These are phyloP conservation scores for Hydraecia micacea DNA, from an alignment of 2,888 invertebrate species.

Conservation along the genomic window DNA sequence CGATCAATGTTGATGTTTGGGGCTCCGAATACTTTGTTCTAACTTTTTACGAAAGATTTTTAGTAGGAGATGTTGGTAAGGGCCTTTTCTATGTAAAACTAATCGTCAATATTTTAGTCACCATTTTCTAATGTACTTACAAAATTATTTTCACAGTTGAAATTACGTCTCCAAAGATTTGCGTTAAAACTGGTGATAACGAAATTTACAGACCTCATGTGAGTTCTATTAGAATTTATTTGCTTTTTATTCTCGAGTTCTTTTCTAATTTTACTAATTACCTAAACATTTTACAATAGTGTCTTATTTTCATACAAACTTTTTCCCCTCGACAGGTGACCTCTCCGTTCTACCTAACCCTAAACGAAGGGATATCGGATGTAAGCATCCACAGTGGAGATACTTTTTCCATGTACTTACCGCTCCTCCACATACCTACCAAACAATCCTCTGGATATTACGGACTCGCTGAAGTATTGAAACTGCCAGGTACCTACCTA, in stretches of 20 bases:
- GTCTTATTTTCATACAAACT: not conserved
- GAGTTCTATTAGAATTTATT: conserved; percentile 13
- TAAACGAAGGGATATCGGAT: conserved; percentile 92
- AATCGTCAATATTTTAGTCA: not conserved
- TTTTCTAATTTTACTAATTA: not conserved
- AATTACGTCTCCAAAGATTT: conserved; percentile 92
- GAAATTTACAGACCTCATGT: conserved; percentile 92
- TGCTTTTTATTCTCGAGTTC: not conserved
- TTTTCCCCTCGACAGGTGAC: conserved; percentile 83
- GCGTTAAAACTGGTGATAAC: conserved; percentile 88
- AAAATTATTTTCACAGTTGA: conserved; percentile 89
- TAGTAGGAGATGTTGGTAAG: conserved; percentile 93
- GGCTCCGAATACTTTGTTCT: conserved; percentile 91
- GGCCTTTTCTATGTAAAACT: not conserved
- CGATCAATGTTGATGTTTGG: conserved; percentile 95
- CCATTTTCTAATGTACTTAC: too few species aligned
- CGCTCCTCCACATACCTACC: conserved; percentile 91
- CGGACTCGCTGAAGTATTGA: conserved; percentile 89
- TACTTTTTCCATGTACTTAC: conserved; percentile 84
- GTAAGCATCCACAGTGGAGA: conserved; percentile 91
- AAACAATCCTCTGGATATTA: conserved; percentile 91
- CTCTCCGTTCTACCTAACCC: conserved; percentile 91
- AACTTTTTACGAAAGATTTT: conserved; percentile 91
- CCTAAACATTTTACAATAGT: not conserved
- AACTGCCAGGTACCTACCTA: conserved; percentile 77